Percentiles rank a stretch among this genome's conserved stretches.
Evolutionary conservation across 2,113 vertebrate species (phyloP).

Genomic region (Rhabdornis inornatus): DNA sequence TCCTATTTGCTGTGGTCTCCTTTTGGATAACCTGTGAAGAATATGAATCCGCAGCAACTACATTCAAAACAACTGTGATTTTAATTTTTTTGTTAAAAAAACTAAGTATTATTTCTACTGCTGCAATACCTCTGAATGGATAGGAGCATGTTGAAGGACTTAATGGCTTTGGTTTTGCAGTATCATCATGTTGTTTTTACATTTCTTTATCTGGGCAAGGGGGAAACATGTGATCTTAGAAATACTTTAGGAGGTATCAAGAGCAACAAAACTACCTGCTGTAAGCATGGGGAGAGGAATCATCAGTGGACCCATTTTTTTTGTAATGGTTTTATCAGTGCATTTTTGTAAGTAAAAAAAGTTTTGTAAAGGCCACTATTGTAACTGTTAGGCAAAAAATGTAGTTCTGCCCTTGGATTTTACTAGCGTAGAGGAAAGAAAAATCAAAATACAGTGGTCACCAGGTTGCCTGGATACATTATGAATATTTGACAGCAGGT

Average conservation of each 20-base stretch:
- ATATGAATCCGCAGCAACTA: rapidly evolving
- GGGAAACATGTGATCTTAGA: background rate
- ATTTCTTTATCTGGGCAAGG: background rate
- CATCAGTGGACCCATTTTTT: background rate
- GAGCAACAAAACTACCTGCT: background rate
- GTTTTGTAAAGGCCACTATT: background rate
- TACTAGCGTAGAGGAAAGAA: background rate
- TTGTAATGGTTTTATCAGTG: background rate
- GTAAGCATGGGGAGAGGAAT: background rate
- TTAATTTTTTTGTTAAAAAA: background rate
- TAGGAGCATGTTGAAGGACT: background rate
- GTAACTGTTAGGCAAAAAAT: background rate
- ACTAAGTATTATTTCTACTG: background rate
- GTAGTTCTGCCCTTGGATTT: background rate
- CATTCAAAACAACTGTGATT: background rate
- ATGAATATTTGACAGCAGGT: background rate
- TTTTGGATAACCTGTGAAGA: background rate
- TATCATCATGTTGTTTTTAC: background rate
- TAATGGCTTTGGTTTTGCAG: background rate
- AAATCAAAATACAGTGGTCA: background rate
- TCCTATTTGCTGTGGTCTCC: background rate
- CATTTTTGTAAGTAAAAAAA: no score
- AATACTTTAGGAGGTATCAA: background rate
- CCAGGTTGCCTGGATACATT: background rate
- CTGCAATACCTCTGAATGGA: background rate